phyloP scores from a whole-genome alignment of 2,113 vertebrate species.

The Tringa solitaria region DNA sequence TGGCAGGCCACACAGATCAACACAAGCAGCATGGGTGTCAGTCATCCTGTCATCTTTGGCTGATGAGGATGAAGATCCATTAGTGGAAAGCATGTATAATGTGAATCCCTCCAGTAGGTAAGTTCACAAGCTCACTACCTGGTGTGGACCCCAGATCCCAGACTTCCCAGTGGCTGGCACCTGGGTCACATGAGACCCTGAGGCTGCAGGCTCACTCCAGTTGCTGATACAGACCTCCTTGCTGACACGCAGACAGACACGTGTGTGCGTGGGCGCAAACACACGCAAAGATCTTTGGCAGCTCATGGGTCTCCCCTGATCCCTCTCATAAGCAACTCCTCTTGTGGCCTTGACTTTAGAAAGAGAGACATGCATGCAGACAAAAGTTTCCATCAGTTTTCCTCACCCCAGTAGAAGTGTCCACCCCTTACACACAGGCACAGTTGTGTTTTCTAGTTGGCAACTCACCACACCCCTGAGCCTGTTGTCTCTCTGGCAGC shows the following conservation, averaged over 20 bases:
- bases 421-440: not conserved
- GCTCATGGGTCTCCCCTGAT: not conserved
- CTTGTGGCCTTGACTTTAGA: not conserved
- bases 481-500: not conserved
- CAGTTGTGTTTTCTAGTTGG: not conserved
- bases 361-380: not conserved
- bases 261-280: rapidly evolving
- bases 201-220: not conserved
- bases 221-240: not conserved
- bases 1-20: not conserved
- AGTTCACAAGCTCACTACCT: not conserved
- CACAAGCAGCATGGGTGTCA: not conserved
- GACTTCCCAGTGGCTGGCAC: not conserved
- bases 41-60: not conserved
- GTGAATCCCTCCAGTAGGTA: not conserved
- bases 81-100: not conserved
- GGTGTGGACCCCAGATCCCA: not conserved
- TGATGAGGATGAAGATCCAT: not conserved
- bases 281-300: not conserved
- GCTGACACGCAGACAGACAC: not conserved
- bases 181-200: not conserved
- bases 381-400: not conserved
- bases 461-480: no score
- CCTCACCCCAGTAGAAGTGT: not conserved
- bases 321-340: not conserved